Evolutionary conservation across 1,140 invertebrate species (phyloP).

Genomic region (Cherax quadricarinatus): DNA sequence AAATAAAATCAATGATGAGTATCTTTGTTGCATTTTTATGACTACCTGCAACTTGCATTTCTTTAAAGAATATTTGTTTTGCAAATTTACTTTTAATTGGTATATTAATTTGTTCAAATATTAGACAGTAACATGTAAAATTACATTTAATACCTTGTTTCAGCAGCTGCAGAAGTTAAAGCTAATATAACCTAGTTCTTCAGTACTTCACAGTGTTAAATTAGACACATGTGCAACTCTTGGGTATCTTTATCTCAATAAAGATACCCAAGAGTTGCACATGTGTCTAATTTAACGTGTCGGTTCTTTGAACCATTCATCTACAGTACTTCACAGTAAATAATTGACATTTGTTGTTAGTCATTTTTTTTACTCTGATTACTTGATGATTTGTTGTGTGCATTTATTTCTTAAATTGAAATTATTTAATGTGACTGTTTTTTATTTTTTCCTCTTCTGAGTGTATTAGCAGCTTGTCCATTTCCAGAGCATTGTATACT

Average conservation of each 20-base stretch:
- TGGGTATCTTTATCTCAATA: no score
- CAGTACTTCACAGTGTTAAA: background rate
- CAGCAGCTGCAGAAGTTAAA: background rate
- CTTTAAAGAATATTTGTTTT: background rate
- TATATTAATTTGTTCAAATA: background rate
- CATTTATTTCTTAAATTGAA: background rate
- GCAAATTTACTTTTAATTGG: background rate
- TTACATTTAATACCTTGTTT: background rate
- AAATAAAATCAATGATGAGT: background rate
- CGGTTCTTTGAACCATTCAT: no score
- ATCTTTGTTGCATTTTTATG: background rate
- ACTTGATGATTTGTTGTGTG: background rate
- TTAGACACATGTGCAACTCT: no score
- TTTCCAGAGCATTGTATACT: background rate
- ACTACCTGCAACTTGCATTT: background rate
- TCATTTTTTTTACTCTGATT: background rate
- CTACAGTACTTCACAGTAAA: background rate
- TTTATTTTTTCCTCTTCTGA: background rate
- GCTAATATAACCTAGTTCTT: background rate
- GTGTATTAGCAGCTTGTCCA: background rate
- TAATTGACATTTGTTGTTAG: background rate
- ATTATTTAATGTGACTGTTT: background rate
- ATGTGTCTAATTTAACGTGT: no score
- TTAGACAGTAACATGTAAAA: background rate
- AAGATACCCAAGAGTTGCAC: no score